Conservation (phyloP, 2,113 vertebrate species). For the Climacteris rufus region DNA sequence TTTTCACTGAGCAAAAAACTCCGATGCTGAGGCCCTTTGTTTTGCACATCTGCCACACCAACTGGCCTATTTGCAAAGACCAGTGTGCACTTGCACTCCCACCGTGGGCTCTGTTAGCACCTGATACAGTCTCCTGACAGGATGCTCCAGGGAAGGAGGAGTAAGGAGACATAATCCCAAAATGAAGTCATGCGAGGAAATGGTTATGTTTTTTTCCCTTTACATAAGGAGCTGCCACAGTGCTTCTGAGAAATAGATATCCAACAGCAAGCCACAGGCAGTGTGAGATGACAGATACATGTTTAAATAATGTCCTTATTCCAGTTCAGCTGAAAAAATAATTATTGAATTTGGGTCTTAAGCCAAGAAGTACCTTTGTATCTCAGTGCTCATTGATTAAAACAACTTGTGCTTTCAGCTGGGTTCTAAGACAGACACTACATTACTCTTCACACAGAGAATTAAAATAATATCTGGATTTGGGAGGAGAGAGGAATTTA, state of each 20-base stretch:
- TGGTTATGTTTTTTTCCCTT: neutral
- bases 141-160: neutral
- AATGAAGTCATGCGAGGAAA: neutral
- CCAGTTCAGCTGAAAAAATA: constrained; percentile 55
- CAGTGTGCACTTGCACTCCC: neutral
- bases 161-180: neutral
- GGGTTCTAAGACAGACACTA: neutral
- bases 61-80: neutral
- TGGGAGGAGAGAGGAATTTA: neutral
- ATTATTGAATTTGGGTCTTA: constrained; percentile 29
- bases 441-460: neutral
- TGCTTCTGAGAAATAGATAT: constrained; percentile 16
- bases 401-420: constrained; percentile 33
- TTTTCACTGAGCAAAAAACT: neutral
- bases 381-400: constrained; percentile 19
- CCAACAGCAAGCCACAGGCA: neutral
- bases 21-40: neutral
- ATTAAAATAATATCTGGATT: constrained; percentile 1
- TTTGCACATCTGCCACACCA: neutral
- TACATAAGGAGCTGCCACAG: neutral
- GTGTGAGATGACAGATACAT: constrained; percentile 29
- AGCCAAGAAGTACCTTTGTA: constrained; percentile 46
- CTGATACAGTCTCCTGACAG: neutral
- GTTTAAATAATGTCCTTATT: constrained; percentile 56
- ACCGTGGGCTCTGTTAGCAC: neutral